Base-by-base conservation (phyloP, 2,113 vertebrate species). In the Lethenteron reissneri region DNA sequence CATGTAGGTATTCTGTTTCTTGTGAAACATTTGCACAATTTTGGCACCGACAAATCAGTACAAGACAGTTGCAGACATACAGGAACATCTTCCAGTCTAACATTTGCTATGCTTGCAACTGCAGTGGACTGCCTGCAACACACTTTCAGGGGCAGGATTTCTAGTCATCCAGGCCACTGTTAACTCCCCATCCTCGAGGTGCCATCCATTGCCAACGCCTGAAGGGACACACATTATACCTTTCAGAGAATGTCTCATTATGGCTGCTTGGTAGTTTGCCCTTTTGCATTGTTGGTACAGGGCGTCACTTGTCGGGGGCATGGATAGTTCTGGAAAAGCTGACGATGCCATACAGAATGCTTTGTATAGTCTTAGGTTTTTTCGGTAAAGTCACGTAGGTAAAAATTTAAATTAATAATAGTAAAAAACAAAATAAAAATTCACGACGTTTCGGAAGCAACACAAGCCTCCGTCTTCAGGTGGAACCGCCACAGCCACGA, bases 91-190 rank as follows among this genome's bases (percentile, higher is more conserved):
- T 21, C 21, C 59, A 58, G 68, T 56, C 59, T 76, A 25, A 75
- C 73, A 74, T 76, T 74, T 75, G 57, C 70, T 41, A 68, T 74
- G 72, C 72, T 73, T 74, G 59, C 74, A 73, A 69, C 74, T 74
- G 71, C 72, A 76, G 68, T 75, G 75, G 21, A 74, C 74, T 71
- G 68, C 71, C 74, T 75, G 72, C 72, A 76, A 75, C 56, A 75
- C 75, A 76, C 70, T 73, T 59, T 75, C 70, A 72, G 71, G 71
- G 19, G 72, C 74, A 69, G 72, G 73, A 73, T 58, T 70, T 74
- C 68, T 74, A 58, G 62, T 73, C 74, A 71, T 74, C 72, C 75
- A 76, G 59, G 74, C 73, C 70, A 76, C 64, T 74, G 75, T 74
- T 70, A 70, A 68, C 71, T 75, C 69, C 41, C 68, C 73, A 70